A percentile compares a stretch with the other conserved stretches of the same genome.
Evolutionary conservation across 2,113 vertebrate species (phyloP).

Genomic region (Eonycteris spelaea): DNA sequence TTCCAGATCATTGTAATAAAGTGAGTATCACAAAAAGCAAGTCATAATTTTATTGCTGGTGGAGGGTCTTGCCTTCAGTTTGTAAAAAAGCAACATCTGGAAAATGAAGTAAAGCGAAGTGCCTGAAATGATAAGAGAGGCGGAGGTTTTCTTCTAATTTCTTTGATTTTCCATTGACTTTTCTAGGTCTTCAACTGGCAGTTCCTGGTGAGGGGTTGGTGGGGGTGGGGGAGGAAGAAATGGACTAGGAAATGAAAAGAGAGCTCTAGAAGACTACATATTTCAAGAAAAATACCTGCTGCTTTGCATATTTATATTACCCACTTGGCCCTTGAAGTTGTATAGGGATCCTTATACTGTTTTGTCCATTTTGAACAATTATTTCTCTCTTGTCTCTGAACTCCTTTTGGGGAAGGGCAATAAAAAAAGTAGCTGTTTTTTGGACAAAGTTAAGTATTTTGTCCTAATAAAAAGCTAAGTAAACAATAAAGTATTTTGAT

Average conservation of each 20-base stretch:
- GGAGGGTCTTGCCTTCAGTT: neutral
- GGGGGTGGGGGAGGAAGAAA: neutral
- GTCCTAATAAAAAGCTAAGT: slow-evolving; percentile 4
- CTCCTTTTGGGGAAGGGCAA: neutral
- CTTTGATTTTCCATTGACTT: neutral
- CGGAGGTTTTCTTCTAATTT: neutral
- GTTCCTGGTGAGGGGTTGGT: neutral
- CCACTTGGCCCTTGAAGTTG: neutral
- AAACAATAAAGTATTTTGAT: neutral
- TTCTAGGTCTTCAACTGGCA: neutral
- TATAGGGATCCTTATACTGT: neutral
- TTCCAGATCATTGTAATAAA: neutral
- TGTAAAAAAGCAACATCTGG: neutral
- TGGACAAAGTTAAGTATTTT: neutral
- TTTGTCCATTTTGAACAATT: neutral
- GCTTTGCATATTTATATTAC: neutral
- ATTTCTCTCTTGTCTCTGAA: neutral
- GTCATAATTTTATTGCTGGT: neutral
- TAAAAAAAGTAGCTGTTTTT: neutral
- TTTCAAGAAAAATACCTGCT: neutral
- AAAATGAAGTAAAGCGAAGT: neutral
- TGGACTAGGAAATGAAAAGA: neutral
- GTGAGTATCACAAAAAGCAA: neutral
- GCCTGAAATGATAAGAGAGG: neutral
- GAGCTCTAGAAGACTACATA: neutral